Conservation (phyloP, 2,888 invertebrate genomes). For the Pseudococcus viburni region DNA sequence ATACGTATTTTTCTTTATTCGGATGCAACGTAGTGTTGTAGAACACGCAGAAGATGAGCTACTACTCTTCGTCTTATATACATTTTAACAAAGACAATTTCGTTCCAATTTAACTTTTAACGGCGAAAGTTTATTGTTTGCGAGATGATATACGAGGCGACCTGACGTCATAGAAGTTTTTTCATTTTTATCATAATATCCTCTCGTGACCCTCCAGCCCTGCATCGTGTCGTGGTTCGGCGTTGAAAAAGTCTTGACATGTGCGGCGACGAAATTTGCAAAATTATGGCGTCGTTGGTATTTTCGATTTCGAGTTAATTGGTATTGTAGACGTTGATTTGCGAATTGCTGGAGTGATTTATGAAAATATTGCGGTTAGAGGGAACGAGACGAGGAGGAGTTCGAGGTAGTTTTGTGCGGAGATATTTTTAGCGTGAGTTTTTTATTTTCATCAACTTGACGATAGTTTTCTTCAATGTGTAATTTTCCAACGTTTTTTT, state of each 20-base stretch:
- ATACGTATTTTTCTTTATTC: neutral
- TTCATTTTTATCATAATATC: constrained; percentile 41
- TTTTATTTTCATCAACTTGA: too few species aligned
- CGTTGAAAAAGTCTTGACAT: constrained; percentile 1
- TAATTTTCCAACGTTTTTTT: too few species aligned
- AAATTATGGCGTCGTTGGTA: constrained; percentile 13
- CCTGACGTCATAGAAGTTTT: constrained; percentile 49
- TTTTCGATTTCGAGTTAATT: constrained; percentile 4
- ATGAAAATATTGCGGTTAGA: neutral
- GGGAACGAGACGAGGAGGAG: too few species aligned
- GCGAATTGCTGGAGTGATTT: neutral
- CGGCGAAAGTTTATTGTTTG: constrained; percentile 63
- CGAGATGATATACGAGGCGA: constrained; percentile 56
- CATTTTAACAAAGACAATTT: constrained; percentile 66
- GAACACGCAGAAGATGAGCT: constrained; percentile 8
- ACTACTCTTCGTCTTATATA: constrained; percentile 39
- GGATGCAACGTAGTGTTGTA: neutral
- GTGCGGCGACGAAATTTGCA: constrained; percentile 14
- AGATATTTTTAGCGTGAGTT: too few species aligned
- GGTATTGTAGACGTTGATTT: neutral
- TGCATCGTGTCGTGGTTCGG: neutral
- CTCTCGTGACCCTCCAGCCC: neutral
- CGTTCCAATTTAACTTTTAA: constrained; percentile 65
- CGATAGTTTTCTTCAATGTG: too few species aligned
- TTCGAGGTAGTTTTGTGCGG: too few species aligned